Evolutionary conservation across 2,797 vertebrate genomes (phyloP), one percentile per base, ranked within the genome.

Genomic region (Cryptoprocta ferox): DNA sequence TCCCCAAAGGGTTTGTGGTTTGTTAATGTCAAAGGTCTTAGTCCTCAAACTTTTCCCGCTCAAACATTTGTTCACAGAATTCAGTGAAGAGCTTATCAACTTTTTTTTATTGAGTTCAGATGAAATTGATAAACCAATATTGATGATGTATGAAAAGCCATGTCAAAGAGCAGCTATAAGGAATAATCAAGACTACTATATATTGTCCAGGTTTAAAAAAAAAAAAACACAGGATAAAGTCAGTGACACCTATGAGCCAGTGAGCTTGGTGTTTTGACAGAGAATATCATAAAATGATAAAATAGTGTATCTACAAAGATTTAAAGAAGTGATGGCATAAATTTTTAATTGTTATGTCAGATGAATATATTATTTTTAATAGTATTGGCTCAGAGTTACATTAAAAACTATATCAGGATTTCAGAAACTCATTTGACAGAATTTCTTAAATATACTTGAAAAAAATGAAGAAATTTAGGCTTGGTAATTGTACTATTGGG

Each of bases 361-460:
- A 71, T 87, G 84, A 96, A 96, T 93, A 82, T 28, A 97, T 95
- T 94, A 92, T 89, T 71, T 95, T 92, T 84, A 92, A 94, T n/a
- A 89, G 48, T 48, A 83, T 87, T 80, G 42, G 78, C 87, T 95
- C 68, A 84, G 48, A 89, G 32, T 42, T 96, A 83, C 15, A 37
- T 59, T 94, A 90, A 96, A 96, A 50, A 87, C 15, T 83, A 56
- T 89, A 65, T 89, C 91, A 96, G 59, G 81, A 92, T 94, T 94
- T 96, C 65, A 89, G 68, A 95, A 95, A 95, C 21, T 68, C 16
- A 48, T 70, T 87, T 95, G 91, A 87, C 65, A 94, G 50, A 80
- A 89, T 79, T 89, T 90, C 66, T 83, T 93, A 73, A 56, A 80
- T 79, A 63, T 48, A 66, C 7, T 76, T 76, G 28, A 4, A 93